phyloP scores from a whole-genome alignment of 2,113 vertebrate genomes.

The Aix galericulata region DNA sequence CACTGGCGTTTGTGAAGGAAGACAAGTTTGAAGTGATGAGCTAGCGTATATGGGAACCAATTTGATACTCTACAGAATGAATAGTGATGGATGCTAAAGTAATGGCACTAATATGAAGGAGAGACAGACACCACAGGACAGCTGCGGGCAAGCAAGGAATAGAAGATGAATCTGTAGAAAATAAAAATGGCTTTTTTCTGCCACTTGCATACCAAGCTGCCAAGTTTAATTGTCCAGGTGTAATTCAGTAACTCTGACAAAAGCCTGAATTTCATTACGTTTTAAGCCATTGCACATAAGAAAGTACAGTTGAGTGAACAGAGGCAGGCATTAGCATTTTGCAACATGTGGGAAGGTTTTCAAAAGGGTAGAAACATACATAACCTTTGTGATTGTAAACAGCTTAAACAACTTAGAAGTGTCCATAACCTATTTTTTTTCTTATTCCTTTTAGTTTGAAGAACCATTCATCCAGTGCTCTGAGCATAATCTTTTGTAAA shows the following conservation, averaged over 20 bases:
- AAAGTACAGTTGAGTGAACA: neutral
- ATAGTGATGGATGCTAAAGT: fast-evolving
- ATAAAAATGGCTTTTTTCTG: neutral
- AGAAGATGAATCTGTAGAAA: neutral
- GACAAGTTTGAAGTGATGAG: neutral
- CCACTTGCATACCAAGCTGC: neutral
- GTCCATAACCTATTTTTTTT: neutral
- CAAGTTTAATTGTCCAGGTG: neutral
- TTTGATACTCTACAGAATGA: neutral
- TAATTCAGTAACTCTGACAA: neutral
- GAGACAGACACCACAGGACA: neutral
- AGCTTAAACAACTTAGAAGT: neutral
- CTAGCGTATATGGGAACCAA: neutral
- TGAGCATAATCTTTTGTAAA: neutral
- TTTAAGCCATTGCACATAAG: neutral
- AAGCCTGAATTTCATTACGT: neutral
- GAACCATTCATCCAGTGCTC: neutral
- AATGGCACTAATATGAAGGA: neutral
- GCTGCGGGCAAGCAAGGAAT: neutral
- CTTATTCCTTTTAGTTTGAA: neutral
- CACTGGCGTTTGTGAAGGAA: too few species aligned
- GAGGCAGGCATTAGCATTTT: neutral
- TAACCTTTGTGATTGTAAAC: neutral
- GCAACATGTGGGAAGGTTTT: neutral
- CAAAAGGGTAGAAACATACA: neutral